Base-by-base conservation (phyloP, 1,140 invertebrate genomes). In the Dinoponera quadriceps region DNA sequence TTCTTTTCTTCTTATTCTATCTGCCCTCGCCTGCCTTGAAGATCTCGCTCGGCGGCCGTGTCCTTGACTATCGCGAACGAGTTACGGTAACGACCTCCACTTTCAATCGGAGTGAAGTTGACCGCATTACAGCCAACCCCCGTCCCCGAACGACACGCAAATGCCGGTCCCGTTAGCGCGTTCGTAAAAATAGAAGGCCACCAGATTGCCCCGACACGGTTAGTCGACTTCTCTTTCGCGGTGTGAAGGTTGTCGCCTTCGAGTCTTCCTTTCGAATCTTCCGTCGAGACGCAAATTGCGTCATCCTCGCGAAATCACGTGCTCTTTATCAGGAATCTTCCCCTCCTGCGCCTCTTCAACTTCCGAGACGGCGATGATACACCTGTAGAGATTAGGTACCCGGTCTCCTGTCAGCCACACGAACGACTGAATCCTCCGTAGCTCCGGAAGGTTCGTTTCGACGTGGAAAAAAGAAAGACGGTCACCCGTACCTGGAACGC, bases 401-500 rank as follows among this genome's bases (percentile, higher is more conserved):
- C 54, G 14, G 18, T 22, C 20, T 33, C 65, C 22, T 18, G 25
- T 59, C 65, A 57, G 33, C 51, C 75, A 80, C 65, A 80, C 65
- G 74, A 78, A 78, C 48, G 49, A 78, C 63, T 65, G 22, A 59
- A 80, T 59, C 33, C 65, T 69, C 51, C 51, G 75, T 80, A 71
- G 33, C 75, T 80, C 44, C 38, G 51, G 25, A 69, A 69, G 63
- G 65, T 80, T 55, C 63, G 75, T 49, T 69, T 69, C 65, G 75
- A 80, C 38, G 75, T 69, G 65, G 59, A 71, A 80, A 80, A n/a
- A n/a, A n/a, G n/a, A n/a, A n/a, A 80, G 51, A 80, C 65, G 63
- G 51, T 69, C 51, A 80, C 75, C 33, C 75, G 75, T 80, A 80
- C 75, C 75, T 71, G 65, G 75, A 71, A 80, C 75, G 75, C 75